Evolutionary conservation across 1,140 invertebrate genomes (phyloP).

Genomic region (Phortica variegata): DNA sequence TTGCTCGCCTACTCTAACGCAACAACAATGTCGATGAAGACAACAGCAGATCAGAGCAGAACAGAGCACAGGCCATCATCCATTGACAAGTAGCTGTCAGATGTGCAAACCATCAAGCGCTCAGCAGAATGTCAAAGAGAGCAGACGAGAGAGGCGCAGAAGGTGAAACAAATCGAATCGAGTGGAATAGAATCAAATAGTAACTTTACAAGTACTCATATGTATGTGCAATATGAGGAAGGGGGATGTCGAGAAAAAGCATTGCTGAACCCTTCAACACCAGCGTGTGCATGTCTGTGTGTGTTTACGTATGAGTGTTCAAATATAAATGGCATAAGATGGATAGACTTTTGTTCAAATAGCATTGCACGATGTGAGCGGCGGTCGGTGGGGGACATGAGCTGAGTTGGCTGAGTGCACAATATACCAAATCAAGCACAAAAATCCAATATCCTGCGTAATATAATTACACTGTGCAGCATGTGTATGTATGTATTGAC

Average conservation of each 20-base stretch:
- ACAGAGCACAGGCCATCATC: no score
- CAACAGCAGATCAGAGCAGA: neutral
- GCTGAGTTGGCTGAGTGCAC: constrained; percentile 13
- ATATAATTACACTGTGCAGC: constrained; percentile 33
- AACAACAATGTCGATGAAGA: constrained; percentile 9
- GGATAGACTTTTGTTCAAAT: no score
- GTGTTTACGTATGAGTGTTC: no score
- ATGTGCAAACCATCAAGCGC: constrained; percentile 4
- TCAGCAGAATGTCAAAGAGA: constrained; percentile 10
- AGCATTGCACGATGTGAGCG: no score
- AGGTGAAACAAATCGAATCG: no score
- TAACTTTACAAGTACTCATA: constrained; percentile 23
- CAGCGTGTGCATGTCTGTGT: no score
- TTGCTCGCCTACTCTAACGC: neutral
- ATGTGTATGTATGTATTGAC: no score
- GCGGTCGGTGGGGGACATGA: neutral
- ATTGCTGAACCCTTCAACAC: neutral
- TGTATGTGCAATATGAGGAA: constrained; percentile 8
- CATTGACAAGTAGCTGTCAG: constrained; percentile 52
- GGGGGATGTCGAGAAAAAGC: neutral
- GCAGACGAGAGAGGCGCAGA: constrained; percentile 19
- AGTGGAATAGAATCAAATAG: constrained; percentile 39
- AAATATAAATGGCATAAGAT: no score
- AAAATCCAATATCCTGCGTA: constrained; percentile 49
- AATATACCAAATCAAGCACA: constrained; percentile 48